Evolutionary conservation across 2,113 vertebrate genomes (phyloP).

Genomic region (Nettapus auritus): DNA sequence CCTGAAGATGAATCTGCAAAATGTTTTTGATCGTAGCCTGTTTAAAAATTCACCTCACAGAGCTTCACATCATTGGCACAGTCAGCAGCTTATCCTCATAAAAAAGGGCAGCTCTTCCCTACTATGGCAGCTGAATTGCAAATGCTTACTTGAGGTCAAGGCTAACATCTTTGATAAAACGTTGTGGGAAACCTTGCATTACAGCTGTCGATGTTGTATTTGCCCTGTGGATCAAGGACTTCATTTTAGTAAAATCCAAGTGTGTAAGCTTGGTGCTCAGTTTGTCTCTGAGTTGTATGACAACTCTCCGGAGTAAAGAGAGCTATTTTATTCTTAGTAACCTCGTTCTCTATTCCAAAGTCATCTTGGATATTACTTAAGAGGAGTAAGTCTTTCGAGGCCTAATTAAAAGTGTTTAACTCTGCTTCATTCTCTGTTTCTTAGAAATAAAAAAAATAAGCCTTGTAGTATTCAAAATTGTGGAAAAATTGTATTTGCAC

Average conservation of each 20-base stretch:
- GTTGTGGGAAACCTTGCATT: background rate
- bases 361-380: background rate
- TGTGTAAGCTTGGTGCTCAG: background rate
- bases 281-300: background rate
- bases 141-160: constrained; percentile 21
- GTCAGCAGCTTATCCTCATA: constrained; percentile 35
- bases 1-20: background rate
- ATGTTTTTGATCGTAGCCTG: background rate
- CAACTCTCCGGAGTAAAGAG: background rate
- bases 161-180: constrained; percentile 35
- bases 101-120: background rate
- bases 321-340: background rate
- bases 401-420: background rate
- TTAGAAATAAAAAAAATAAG: background rate
- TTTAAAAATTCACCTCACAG: constrained; percentile 36
- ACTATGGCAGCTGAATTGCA: constrained; percentile 40
- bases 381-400: background rate
- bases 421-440: background rate
- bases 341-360: background rate
- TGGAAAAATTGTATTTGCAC: background rate
- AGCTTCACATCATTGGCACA: background rate
- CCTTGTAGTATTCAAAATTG: background rate
- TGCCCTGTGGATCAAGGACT: constrained; percentile 30
- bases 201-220: constrained; percentile 14
- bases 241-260: background rate